Percentiles rank a stretch among this genome's conserved stretches.
phyloP scores from a whole-genome alignment of 1,140 invertebrate species.

The Dendrolimus punctatus region DNA sequence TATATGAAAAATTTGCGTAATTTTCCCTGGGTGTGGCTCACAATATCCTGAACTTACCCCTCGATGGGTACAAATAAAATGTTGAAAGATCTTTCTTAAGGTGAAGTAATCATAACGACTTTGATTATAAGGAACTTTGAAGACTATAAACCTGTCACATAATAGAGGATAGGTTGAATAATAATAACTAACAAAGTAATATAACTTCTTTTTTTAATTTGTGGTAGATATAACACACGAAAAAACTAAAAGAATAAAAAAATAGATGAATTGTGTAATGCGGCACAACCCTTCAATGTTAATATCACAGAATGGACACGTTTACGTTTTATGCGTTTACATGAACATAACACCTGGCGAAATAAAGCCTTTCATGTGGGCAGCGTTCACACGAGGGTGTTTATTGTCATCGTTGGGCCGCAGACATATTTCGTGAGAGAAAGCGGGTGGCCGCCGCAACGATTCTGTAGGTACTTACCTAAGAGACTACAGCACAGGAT shows the following conservation, averaged over 20 bases:
- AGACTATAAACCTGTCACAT: too few relatives aligned
- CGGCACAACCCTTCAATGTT: slow-evolving; percentile 10
- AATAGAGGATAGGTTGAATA: too few relatives aligned
- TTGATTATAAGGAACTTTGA: too few relatives aligned
- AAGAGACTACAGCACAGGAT: slow-evolving; percentile 36
- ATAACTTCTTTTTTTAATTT: too few relatives aligned
- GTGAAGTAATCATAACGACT: too few relatives aligned
- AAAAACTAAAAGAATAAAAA: too few relatives aligned
- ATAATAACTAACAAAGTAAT: too few relatives aligned
- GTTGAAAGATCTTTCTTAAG: too few relatives aligned
- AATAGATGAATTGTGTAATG: neutral
- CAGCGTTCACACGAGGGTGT: slow-evolving; percentile 23
- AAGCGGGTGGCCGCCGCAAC: slow-evolving; percentile 13
- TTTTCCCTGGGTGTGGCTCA: slow-evolving; percentile 48
- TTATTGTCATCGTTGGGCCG: slow-evolving; percentile 27
- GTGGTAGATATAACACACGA: too few relatives aligned
- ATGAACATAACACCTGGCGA: slow-evolving; percentile 29
- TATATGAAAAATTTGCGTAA: slow-evolving; percentile 69
- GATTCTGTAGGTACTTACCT: slow-evolving; percentile 10
- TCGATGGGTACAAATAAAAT: slow-evolving; percentile 14
- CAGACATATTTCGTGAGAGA: slow-evolving; percentile 34
- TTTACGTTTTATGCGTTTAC: slow-evolving; percentile 26
- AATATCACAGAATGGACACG: slow-evolving; percentile 21
- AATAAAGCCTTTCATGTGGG: slow-evolving; percentile 34
- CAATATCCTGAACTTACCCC: slow-evolving; percentile 52